Conservation (phyloP, 2,888 invertebrate genomes). For the Cacoxenus indagator region DNA sequence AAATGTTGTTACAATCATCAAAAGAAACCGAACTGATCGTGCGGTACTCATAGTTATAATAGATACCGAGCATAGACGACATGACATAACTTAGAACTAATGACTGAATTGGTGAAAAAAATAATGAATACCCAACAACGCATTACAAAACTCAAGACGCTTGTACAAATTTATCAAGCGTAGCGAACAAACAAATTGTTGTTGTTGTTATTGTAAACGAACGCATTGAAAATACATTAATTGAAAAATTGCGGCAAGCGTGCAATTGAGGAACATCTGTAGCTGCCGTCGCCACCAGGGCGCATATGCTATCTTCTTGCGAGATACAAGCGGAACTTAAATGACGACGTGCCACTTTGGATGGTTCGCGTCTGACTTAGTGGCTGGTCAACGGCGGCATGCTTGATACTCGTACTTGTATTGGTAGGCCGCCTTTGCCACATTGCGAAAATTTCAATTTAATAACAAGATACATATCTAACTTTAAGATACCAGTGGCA, state of each 20-base stretch:
- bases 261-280: conserved; percentile 6
- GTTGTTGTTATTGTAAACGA: not conserved
- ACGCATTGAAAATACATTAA: conserved; percentile 13
- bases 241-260: conserved; percentile 12
- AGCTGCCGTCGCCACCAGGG: not conserved
- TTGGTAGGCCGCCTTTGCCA: not conserved
- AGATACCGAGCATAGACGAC: not conserved
- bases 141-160: conserved; percentile 7
- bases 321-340: not conserved
- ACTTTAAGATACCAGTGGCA: not conserved
- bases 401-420: not conserved
- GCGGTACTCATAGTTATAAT: not conserved
- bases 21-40: conserved; percentile 5
- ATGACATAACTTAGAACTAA: not conserved
- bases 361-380: not conserved
- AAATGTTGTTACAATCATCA: conserved; percentile 1
- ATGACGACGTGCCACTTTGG: not conserved
- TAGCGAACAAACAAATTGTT: not conserved
- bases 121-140: no score
- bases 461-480: conserved; percentile 2
- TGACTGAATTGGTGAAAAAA: not conserved
- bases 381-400: not conserved
- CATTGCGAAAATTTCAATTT: conserved; percentile 8
- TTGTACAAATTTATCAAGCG: not conserved
- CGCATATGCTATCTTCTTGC: not conserved